A percentile compares a stretch with the other conserved stretches of the same genome.
Conservation (phyloP, 2,888 invertebrate species). For the Nomada lathburiana region DNA sequence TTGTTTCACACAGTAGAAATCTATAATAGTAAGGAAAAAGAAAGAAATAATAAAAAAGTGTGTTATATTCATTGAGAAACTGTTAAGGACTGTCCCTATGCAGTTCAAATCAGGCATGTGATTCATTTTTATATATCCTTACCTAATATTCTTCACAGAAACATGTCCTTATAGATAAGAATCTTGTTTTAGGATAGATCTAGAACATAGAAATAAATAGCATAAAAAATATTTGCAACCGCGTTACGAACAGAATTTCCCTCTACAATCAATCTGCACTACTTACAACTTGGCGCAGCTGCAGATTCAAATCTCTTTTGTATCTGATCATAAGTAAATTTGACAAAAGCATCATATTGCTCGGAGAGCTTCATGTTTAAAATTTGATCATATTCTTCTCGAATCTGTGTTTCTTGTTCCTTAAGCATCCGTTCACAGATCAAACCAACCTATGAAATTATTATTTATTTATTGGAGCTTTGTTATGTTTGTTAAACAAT, state of each 20-base stretch:
- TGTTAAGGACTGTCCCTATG: neutral
- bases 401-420: conserved; percentile 96
- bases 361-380: conserved; percentile 97
- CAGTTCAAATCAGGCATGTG: neutral
- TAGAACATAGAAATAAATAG: conserved; percentile 63
- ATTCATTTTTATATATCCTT: conserved; percentile 40
- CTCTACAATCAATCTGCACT: neutral
- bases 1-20: conserved; percentile 81
- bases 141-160: conserved; percentile 82
- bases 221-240: neutral
- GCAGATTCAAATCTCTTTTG: conserved; percentile 86
- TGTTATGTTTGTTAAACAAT: neutral
- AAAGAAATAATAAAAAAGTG: conserved; percentile 36
- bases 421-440: conserved; percentile 99
- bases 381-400: conserved; percentile 97
- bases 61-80: conserved; percentile 3
- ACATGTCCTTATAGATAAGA: conserved; percentile 78
- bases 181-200: conserved; percentile 83
- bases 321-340: conserved; percentile 99
- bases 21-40: conserved; percentile 69
- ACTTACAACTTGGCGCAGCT: conserved; percentile 83
- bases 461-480: conserved; percentile 34
- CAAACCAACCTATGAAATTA: conserved; percentile 91
- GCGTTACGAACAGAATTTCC: neutral
- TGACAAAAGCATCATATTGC: conserved; percentile 99